Conservation (phyloP, 2,888 invertebrate genomes). For the Parnassius orleans region DNA sequence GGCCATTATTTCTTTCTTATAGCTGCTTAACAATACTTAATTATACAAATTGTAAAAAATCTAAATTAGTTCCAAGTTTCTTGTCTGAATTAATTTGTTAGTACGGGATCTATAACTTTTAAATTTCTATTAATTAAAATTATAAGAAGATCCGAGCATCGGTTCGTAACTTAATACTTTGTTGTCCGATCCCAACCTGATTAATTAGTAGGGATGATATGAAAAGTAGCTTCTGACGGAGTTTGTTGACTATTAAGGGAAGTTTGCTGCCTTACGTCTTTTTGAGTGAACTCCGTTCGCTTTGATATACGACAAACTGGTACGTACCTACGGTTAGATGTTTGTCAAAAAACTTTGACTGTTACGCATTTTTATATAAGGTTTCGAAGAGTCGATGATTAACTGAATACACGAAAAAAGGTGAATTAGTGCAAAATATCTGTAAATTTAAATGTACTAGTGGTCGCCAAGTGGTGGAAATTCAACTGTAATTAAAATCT, state of each 20-base stretch:
- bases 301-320: conserved; percentile 59
- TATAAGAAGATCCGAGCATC: conserved; percentile 51
- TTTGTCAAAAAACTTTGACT: conserved; percentile 21
- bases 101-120: conserved; percentile 5
- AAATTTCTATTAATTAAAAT: conserved; percentile 52
- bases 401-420: too few relatives aligned
- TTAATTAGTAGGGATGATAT: conserved; percentile 74
- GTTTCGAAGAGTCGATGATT: too few relatives aligned
- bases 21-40: too few relatives aligned
- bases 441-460: too few relatives aligned
- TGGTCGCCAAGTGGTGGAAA: too few relatives aligned
- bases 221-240: conserved; percentile 58
- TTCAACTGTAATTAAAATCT: too few relatives aligned
- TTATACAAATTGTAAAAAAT: too few relatives aligned
- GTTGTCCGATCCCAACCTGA: conserved; percentile 67
- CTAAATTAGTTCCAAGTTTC: too few relatives aligned
- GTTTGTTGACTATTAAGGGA: conserved; percentile 70
- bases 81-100: background rate
- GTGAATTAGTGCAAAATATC: too few relatives aligned
- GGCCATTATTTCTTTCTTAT: too few relatives aligned
- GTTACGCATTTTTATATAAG: background rate
- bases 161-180: conserved; percentile 65
- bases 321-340: conserved; percentile 50
- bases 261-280: conserved; percentile 68
- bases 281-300: conserved; percentile 61